A percentile compares a stretch with the other conserved stretches of the same genome.
These are phyloP conservation scores for Spongilla lacustris DNA, from an alignment of 37 sponge, comb jelly and placozoan genomes.

Conservation along the genomic window DNA sequence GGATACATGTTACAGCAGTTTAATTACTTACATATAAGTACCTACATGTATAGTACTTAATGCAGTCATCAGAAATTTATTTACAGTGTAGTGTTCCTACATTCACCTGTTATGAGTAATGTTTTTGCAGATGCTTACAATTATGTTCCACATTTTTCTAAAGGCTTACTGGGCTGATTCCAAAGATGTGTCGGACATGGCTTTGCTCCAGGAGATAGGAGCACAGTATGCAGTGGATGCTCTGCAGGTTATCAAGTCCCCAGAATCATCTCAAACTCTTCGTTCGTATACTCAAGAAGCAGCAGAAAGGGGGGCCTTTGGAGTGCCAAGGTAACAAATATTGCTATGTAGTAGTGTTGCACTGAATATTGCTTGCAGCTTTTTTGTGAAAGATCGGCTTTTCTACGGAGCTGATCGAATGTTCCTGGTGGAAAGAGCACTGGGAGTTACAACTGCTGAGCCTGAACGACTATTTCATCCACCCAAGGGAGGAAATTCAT, in stretches of 20 bases:
- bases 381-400: slow-evolving; percentile 68
- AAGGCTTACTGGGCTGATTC: slow-evolving; percentile 86
- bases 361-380: slow-evolving; percentile 51
- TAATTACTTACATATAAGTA: no score
- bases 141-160: neutral
- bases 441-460: slow-evolving; percentile 56
- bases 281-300: slow-evolving; percentile 83
- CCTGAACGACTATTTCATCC: slow-evolving; percentile 59
- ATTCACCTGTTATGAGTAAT: no score
- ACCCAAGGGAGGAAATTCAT: neutral
- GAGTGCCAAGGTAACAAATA: slow-evolving; percentile 83
- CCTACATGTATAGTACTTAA: no score
- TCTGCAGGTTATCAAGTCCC: slow-evolving; percentile 4
- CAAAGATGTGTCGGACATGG: slow-evolving; percentile 34
- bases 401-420: slow-evolving; percentile 90
- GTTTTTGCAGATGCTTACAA: neutral
- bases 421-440: slow-evolving; percentile 68
- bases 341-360: no score
- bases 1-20: no score
- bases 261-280: slow-evolving; percentile 48
- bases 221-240: slow-evolving; percentile 42
- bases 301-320: slow-evolving; percentile 83
- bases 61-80: no score
- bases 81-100: no score
- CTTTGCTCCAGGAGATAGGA: slow-evolving; percentile 54